Conservation (phyloP, 2,888 invertebrate species). For the Chrysomela aeneicollis region DNA sequence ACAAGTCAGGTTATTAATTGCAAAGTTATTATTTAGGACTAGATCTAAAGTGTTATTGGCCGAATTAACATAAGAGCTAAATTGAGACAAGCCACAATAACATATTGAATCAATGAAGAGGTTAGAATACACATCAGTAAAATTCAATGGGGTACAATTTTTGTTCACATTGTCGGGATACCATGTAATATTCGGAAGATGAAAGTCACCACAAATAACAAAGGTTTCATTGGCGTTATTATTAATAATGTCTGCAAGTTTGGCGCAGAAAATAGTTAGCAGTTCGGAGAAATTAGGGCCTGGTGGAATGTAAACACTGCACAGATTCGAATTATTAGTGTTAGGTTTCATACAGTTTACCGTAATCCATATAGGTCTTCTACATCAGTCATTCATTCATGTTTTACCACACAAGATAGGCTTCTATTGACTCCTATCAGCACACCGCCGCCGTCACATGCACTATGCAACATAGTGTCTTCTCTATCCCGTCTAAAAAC, state of each 20-base stretch:
- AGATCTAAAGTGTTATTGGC: background rate
- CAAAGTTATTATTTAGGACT: background rate
- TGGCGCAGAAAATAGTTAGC: no score
- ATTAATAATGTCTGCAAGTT: no score
- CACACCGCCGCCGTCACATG: background rate
- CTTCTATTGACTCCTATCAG: background rate
- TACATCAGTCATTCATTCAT: no score
- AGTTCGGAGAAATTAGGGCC: no score
- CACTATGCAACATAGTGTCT: background rate
- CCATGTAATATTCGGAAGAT: no score
- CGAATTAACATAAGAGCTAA: background rate
- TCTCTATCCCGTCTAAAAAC: background rate
- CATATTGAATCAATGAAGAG: background rate
- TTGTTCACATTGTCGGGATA: no score
- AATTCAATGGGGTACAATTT: no score
- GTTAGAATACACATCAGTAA: background rate
- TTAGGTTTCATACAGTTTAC: background rate
- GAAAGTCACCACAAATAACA: no score
- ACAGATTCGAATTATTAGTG: background rate
- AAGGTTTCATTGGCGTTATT: no score
- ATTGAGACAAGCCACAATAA: background rate
- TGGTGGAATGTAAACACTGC: constrained; percentile 1
- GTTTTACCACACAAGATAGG: background rate
- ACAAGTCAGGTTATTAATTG: background rate
- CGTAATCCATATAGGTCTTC: background rate